phyloP scores from a whole-genome alignment of 2,113 vertebrate species.

The Saimiri boliviensis region DNA sequence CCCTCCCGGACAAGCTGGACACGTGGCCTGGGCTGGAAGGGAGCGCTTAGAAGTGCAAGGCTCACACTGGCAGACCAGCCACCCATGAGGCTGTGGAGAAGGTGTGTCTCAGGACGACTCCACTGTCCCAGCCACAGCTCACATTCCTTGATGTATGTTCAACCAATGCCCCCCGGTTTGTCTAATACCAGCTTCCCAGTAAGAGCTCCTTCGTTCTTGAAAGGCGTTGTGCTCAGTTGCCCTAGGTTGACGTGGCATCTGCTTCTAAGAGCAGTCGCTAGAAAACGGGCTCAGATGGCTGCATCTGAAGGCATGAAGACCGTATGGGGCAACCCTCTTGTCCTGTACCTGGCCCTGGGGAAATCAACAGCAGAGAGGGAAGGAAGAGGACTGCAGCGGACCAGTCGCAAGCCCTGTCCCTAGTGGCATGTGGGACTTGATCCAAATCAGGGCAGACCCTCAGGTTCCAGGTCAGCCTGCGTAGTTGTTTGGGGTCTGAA shows the following conservation, averaged over 20 bases:
- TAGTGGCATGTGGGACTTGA: no score
- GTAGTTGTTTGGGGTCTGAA: no score
- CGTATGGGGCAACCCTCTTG: fast-evolving
- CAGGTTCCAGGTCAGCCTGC: no score
- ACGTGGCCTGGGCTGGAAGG: not conserved
- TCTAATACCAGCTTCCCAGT: not conserved
- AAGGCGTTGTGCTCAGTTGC: no score
- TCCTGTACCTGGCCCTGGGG: not conserved
- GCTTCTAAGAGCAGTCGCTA: not conserved
- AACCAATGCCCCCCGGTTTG: no score
- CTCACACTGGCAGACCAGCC: not conserved
- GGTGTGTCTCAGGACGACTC: not conserved
- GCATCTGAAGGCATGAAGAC: no score
- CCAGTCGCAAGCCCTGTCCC: not conserved
- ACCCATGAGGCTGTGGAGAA: no score
- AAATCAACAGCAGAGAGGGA: no score
- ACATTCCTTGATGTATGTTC: not conserved
- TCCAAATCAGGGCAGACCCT: not conserved
- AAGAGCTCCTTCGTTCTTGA: no score
- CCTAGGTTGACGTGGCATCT: not conserved
- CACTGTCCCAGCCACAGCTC: not conserved
- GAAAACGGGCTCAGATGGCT: not conserved
- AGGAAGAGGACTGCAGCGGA: not conserved
- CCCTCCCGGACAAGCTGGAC: not conserved
- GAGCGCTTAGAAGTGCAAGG: no score